Evolutionary conservation across 2,888 invertebrate species (phyloP).

Genomic region (Catotricha subobsoleta): DNA sequence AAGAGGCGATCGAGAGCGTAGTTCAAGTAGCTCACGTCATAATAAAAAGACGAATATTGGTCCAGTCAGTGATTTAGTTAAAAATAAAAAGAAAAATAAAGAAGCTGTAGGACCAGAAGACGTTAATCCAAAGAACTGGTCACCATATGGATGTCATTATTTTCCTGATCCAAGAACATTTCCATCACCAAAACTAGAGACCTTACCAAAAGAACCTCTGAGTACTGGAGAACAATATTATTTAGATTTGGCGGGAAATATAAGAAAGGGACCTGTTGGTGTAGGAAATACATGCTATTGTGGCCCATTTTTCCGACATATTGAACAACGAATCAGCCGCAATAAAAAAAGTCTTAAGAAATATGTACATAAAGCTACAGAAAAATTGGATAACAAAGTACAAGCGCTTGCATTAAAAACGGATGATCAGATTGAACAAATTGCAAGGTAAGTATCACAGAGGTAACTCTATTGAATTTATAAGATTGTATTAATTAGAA

Average conservation of each 20-base stretch:
- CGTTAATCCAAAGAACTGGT: constrained; percentile 43
- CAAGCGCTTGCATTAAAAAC: constrained; percentile 58
- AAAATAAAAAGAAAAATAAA: constrained; percentile 31
- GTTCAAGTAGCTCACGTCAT: constrained; percentile 13
- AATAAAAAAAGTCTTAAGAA: constrained; percentile 42
- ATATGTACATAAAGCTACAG: constrained; percentile 56
- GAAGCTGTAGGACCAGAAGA: constrained; percentile 11
- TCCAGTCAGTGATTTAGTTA: constrained; percentile 27
- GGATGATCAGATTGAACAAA: constrained; percentile 48
- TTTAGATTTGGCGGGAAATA: constrained; percentile 69
- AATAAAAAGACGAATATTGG: constrained; percentile 12
- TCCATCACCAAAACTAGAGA: constrained; percentile 68
- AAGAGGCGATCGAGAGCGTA: constrained; percentile 19
- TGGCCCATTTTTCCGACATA: constrained; percentile 74
- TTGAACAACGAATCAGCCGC: constrained; percentile 65
- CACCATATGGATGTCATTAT: constrained; percentile 83
- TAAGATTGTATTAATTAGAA: not conserved
- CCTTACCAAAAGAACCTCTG: constrained; percentile 69
- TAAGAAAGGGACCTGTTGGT: constrained; percentile 88
- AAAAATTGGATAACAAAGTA: constrained; percentile 62
- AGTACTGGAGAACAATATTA: constrained; percentile 85
- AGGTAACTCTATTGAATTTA: not conserved
- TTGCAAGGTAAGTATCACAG: constrained; percentile 38
- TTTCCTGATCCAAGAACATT: constrained; percentile 73
- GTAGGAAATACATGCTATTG: constrained; percentile 86